phyloP scores from a whole-genome alignment of 1,140 invertebrate genomes.

The Laodelphax striatellus region DNA sequence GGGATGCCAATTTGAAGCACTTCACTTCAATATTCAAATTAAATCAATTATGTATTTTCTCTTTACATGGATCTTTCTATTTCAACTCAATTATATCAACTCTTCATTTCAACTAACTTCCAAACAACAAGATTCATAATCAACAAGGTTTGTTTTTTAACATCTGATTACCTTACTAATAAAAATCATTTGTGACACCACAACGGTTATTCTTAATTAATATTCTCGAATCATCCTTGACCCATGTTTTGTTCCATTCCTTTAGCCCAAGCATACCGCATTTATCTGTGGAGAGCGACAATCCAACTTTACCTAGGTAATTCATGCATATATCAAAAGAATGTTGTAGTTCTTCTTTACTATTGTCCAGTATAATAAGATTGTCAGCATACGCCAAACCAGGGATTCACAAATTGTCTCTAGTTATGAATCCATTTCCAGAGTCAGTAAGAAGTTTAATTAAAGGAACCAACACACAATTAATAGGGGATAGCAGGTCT shows the following conservation, averaged over 20 bases:
- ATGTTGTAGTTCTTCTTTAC: not conserved
- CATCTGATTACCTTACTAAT: too few species aligned
- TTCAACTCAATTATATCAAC: too few species aligned
- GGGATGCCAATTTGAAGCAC: too few species aligned
- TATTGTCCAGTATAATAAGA: conserved; percentile 19
- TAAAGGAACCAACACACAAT: conserved; percentile 11
- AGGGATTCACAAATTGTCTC: not conserved
- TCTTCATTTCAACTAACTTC: too few species aligned
- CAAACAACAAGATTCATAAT: too few species aligned
- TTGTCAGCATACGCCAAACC: conserved; percentile 28
- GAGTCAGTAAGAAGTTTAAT: not conserved
- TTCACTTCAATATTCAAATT: too few species aligned
- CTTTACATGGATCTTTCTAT: too few species aligned
- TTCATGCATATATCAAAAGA: not conserved
- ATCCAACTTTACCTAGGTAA: not conserved
- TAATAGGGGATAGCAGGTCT: conserved; percentile 25
- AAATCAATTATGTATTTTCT: too few species aligned
- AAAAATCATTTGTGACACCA: too few species aligned
- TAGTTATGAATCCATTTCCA: not conserved
- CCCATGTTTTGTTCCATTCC: not conserved
- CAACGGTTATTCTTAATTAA: too few species aligned
- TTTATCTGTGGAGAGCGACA: not conserved
- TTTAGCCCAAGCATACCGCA: not conserved
- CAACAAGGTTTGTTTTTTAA: too few species aligned
- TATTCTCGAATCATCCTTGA: not conserved